A percentile compares a stretch with the other conserved stretches of the same genome.
phyloP scores from a whole-genome alignment of 2,113 vertebrate species.

The Accipiter virgatus region DNA sequence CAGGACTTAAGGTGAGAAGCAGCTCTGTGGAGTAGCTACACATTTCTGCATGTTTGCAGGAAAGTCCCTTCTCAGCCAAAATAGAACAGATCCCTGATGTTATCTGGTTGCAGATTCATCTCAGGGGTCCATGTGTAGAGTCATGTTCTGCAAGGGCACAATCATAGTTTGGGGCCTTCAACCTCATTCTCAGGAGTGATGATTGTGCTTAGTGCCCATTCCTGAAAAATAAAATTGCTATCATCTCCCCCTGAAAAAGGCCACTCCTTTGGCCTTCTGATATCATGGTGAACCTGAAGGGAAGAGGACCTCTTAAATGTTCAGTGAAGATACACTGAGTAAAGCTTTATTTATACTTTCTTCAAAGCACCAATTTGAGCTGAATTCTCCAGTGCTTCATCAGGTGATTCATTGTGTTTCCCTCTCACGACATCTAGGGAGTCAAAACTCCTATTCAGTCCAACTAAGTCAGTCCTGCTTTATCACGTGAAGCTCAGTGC shows the following conservation, averaged over 20 bases:
- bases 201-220: neutral
- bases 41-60: neutral
- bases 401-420: neutral
- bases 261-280: neutral
- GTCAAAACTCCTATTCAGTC: neutral
- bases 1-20: neutral
- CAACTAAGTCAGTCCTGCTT: neutral
- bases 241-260: neutral
- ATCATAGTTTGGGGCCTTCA: neutral
- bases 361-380: neutral
- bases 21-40: neutral
- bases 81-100: neutral
- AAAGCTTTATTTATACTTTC: neutral
- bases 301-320: neutral
- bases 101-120: neutral
- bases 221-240: neutral
- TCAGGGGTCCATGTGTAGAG: neutral
- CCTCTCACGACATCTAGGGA: neutral
- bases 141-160: neutral
- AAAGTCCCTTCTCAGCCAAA: conserved; percentile 20
- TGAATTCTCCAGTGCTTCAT: neutral
- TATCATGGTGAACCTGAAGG: neutral
- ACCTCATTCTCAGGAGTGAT: neutral
- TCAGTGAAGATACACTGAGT: neutral
- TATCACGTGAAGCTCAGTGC: neutral